Conservation (phyloP, 1,140 invertebrate species). For the fruit fly (Drosophila melanogaster) region Release_6_plus_ISO1_MT NC_004354.4:3443001-3443500, state of each 20-base stretch:
- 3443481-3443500: background rate
- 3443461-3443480: background rate
- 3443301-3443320: constrained; percentile 11
- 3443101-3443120: constrained; percentile 26
- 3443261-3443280: constrained; percentile 1
- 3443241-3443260: constrained; percentile 22
- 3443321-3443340: constrained; percentile 6
- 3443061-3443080: background rate
- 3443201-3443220: constrained; percentile 50
- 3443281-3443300: background rate
- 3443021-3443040: constrained; percentile 14
- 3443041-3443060: background rate
- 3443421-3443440: background rate
- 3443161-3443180: constrained; percentile 18
- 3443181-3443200: constrained; percentile 39
- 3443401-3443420: background rate
- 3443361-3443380: background rate
- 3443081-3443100: background rate
- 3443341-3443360: background rate
- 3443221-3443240: constrained; percentile 29
- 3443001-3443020: constrained; percentile 21
- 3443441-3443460: background rate
- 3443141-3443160: constrained; percentile 8
- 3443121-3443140: constrained; percentile 36
- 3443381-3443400: background rate